Evolutionary conservation across 2,797 vertebrate genomes (phyloP).

Genomic region (Pantherophis vulpinus): DNA sequence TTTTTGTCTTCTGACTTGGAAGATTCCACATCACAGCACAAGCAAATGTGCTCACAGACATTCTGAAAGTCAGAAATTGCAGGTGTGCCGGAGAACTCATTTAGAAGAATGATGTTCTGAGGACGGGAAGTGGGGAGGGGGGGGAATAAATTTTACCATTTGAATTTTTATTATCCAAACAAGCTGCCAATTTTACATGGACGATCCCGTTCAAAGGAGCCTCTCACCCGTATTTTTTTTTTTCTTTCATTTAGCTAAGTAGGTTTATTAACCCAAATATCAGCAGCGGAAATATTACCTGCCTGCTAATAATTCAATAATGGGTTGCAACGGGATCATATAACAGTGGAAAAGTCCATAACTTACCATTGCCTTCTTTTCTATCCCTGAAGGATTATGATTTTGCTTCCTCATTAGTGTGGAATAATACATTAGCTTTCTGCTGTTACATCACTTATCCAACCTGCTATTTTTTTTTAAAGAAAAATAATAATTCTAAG

Average conservation of each 20-base stretch:
- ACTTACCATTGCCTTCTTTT: background rate
- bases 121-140: background rate
- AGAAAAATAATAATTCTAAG: background rate
- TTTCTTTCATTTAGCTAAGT: constrained; percentile 50
- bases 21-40: background rate
- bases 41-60: background rate
- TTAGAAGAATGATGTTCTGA: background rate
- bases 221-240: constrained; percentile 34
- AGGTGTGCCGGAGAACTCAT: constrained; percentile 7
- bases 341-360: background rate
- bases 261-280: constrained; percentile 57
- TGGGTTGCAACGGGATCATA: constrained; percentile 30
- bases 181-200: background rate
- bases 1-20: background rate
- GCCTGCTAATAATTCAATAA: constrained; percentile 51
- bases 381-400: accelerated
- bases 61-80: constrained; percentile 24
- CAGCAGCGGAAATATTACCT: constrained; percentile 49
- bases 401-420: constrained; percentile 3
- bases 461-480: background rate
- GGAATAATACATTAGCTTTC: constrained; percentile 3
- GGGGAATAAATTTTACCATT: background rate
- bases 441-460: background rate
- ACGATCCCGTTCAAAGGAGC: constrained; percentile 35
- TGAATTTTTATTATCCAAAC: constrained; percentile 12